Evolutionary conservation across 92 coral and sea anemone species (phyloP).

Genomic region (Actinostola sp.): DNA sequence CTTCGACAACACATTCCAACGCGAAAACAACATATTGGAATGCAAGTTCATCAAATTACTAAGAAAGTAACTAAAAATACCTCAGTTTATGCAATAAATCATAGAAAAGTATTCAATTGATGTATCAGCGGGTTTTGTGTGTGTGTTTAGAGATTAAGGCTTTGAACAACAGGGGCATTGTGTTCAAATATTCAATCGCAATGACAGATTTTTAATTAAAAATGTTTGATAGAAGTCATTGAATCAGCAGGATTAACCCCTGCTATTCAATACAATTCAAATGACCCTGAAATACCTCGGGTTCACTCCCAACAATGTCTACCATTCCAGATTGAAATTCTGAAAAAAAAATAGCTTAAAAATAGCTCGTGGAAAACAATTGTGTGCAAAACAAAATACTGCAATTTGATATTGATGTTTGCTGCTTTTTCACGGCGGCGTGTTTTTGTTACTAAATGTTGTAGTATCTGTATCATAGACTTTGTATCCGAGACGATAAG

Average conservation of each 20-base stretch:
- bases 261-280: neutral
- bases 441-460: neutral
- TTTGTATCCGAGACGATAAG: too few relatives aligned
- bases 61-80: neutral
- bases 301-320: too few relatives aligned
- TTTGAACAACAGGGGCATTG: conserved; percentile 16
- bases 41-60: conserved; percentile 4
- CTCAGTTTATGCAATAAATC: neutral
- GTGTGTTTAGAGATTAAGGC: conserved; percentile 6
- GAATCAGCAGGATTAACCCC: conserved; percentile 13
- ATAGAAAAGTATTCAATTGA: neutral
- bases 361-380: neutral
- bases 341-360: neutral
- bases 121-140: neutral
- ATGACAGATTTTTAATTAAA: conserved; percentile 43
- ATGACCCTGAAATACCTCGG: neutral
- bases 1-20: conserved; percentile 7
- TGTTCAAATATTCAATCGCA: conserved; percentile 29
- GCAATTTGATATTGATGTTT: neutral
- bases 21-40: neutral
- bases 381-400: neutral
- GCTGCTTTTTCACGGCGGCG: neutral
- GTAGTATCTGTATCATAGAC: neutral
- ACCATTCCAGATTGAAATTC: neutral
- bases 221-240: conserved; percentile 8